phyloP scores from a whole-genome alignment of 2,888 invertebrate genomes.

The Mechanitis messenoides region DNA sequence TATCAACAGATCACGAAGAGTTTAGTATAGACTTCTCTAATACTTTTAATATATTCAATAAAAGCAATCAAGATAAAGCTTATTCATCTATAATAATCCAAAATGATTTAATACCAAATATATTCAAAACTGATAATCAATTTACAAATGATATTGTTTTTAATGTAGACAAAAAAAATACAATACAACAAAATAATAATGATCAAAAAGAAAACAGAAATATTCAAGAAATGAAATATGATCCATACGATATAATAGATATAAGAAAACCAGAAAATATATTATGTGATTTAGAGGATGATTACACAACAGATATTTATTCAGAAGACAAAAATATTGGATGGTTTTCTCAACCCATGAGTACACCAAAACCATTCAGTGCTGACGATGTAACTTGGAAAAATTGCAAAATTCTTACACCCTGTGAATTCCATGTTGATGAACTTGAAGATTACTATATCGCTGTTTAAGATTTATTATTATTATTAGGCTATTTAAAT shows the following conservation, averaged over 20 bases:
- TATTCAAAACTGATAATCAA: too few species aligned
- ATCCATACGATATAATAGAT: too few species aligned
- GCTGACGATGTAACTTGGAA: constrained; percentile 22
- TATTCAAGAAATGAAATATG: too few species aligned
- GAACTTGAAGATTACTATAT: constrained; percentile 35
- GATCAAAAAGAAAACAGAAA: too few species aligned
- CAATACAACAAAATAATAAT: too few species aligned
- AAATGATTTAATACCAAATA: neutral
- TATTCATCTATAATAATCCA: neutral
- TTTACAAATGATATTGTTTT: too few species aligned
- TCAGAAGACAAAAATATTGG: constrained; percentile 24
- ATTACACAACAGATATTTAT: constrained; percentile 30
- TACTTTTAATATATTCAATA: neutral
- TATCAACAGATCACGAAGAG: neutral
- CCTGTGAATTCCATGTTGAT: constrained; percentile 22
- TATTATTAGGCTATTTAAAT: too few species aligned
- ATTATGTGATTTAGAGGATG: constrained; percentile 21
- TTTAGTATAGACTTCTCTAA: neutral
- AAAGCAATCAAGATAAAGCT: neutral
- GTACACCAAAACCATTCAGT: constrained; percentile 22
- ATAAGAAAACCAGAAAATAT: neutral
- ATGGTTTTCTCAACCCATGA: constrained; percentile 16
- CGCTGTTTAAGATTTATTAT: constrained; percentile 10
- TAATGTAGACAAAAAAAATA: too few species aligned
- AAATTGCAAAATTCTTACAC: constrained; percentile 22